Conservation (phyloP, 2,888 invertebrate genomes). For the Hedychridium roseum region DNA sequence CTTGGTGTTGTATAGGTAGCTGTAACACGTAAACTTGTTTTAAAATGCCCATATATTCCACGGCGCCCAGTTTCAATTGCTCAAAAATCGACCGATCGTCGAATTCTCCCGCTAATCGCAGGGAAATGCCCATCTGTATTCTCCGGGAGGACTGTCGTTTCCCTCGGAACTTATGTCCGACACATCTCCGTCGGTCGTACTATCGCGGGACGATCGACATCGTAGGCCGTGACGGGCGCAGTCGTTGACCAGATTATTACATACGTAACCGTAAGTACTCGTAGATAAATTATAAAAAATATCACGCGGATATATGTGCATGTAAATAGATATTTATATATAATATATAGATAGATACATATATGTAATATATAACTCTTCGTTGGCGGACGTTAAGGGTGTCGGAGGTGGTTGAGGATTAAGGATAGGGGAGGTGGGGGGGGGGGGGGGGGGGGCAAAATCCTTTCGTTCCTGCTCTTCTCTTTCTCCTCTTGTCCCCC, state of each 20-base stretch:
- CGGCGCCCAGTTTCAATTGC: conserved; percentile 54
- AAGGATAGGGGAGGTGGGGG: background rate
- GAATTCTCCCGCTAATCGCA: too few species aligned
- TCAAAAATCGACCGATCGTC: too few species aligned
- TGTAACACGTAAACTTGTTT: conserved; percentile 52
- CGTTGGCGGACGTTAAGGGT: background rate
- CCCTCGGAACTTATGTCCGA: too few species aligned
- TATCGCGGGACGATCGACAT: too few species aligned
- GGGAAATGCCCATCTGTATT: too few species aligned
- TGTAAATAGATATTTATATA: background rate
- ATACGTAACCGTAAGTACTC: conserved; percentile 8
- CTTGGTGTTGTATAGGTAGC: conserved; percentile 59
- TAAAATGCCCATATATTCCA: conserved; percentile 59
- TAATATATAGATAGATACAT: background rate
- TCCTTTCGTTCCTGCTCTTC: conserved; percentile 25
- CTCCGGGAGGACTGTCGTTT: too few species aligned
- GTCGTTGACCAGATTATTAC: too few species aligned
- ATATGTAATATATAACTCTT: background rate
- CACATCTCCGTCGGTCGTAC: too few species aligned
- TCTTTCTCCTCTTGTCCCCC: too few species aligned
- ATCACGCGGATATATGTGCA: conserved; percentile 21
- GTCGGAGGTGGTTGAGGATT: background rate
- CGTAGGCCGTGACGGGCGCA: too few species aligned
- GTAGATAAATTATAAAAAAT: conserved; percentile 33
- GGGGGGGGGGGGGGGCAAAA: conserved; percentile 23